These are phyloP conservation scores for Perca flavescens DNA, from an alignment of 2,113 vertebrate species.

Conservation along the genomic window DNA sequence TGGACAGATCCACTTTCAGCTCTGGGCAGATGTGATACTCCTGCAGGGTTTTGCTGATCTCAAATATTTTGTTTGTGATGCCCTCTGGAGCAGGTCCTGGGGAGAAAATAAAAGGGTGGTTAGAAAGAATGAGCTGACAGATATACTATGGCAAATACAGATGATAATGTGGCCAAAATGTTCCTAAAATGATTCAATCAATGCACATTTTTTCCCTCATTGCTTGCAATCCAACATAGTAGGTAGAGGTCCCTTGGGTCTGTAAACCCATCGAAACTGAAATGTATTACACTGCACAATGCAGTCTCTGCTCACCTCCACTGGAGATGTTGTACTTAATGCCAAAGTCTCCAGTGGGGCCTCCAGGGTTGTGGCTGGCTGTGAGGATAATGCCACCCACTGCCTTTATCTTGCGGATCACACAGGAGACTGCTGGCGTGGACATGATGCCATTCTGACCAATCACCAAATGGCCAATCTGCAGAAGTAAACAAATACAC, in stretches of 20 bases:
- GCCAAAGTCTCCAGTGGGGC: slow-evolving; percentile 96
- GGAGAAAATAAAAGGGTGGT: background rate
- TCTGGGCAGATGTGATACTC: slow-evolving; percentile 97
- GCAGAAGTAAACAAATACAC: slow-evolving; percentile 26
- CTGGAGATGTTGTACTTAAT: slow-evolving; percentile 98
- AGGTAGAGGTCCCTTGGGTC: background rate
- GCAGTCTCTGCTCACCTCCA: slow-evolving; percentile 86
- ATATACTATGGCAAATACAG: background rate
- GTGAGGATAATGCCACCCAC: slow-evolving; percentile 98
- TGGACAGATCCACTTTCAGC: slow-evolving; percentile 91
- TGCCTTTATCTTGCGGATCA: slow-evolving; percentile 96
- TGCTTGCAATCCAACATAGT: background rate
- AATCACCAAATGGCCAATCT: slow-evolving; percentile 96
- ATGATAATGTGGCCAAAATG: background rate
- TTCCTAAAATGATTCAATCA: background rate
- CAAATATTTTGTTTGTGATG: slow-evolving; percentile 96
- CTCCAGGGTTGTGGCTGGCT: slow-evolving; percentile 98
- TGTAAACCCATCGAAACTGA: background rate
- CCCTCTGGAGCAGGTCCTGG: slow-evolving; percentile 95
- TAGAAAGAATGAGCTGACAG: background rate
- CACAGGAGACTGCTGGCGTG: slow-evolving; percentile 96
- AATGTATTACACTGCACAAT: background rate
- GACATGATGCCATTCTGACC: slow-evolving; percentile 98
- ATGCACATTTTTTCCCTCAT: background rate
- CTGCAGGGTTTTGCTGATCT: slow-evolving; percentile 95